A percentile compares a stretch with the other conserved stretches of the same genome.
These are phyloP conservation scores for Octomys mimax DNA, from an alignment of 2,797 vertebrate genomes.

Conservation along the genomic window DNA sequence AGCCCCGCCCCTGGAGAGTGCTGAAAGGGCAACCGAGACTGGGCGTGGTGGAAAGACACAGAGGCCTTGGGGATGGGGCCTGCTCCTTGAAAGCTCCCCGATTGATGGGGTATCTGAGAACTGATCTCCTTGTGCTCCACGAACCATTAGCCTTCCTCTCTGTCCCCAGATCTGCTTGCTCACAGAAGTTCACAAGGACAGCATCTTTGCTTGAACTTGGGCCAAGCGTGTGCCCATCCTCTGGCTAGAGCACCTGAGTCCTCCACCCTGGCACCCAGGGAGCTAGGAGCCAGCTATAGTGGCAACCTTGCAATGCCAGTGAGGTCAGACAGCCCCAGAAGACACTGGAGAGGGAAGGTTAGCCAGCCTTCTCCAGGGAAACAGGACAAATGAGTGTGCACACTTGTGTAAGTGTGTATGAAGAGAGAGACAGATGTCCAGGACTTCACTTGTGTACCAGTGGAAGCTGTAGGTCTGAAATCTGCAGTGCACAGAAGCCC, in stretches of 20 bases:
- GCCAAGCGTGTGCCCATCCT: not conserved
- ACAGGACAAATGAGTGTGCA: not conserved
- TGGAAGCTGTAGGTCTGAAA: not conserved
- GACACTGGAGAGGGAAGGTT: not conserved
- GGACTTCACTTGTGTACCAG: not conserved
- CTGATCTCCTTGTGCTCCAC: not conserved
- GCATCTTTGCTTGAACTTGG: not conserved
- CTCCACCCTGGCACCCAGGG: not conserved
- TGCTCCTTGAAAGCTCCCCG: not conserved
- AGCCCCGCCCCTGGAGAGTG: too few species aligned
- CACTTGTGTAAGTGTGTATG: too few species aligned
- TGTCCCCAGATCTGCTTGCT: not conserved
- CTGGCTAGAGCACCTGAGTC: not conserved
- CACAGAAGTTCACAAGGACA: not conserved
- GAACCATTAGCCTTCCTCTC: not conserved
- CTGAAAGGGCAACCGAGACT: too few species aligned
- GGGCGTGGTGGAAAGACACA: not conserved
- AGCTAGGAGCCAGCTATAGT: not conserved
- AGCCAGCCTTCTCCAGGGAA: not conserved
- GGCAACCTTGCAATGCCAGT: not conserved
- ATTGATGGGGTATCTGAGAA: not conserved
- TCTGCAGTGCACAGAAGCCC: not conserved
- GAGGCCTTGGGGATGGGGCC: not conserved
- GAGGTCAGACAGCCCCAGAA: not conserved
- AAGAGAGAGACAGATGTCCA: not conserved